Evolutionary conservation across 2,113 vertebrate genomes (phyloP).

Genomic region (Tragelaphus imberbis): DNA sequence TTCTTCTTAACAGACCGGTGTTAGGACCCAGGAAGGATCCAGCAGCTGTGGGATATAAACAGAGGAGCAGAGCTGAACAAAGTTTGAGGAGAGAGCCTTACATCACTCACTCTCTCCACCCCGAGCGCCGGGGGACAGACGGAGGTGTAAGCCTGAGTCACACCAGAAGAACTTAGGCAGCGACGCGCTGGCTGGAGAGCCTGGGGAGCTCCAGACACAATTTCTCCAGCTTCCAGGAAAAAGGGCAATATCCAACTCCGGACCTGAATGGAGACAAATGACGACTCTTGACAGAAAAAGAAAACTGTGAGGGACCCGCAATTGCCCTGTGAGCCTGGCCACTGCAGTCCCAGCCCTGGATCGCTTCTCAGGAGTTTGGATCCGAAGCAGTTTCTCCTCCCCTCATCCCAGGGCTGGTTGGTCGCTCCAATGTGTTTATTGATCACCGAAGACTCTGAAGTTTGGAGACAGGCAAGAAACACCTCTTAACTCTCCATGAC

Average conservation of each 20-base stretch:
- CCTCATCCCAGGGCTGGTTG: neutral
- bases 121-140: conserved; percentile 1
- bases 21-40: conserved; percentile 78
- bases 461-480: neutral
- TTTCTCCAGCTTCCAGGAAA: neutral
- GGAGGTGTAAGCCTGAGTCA: conserved; percentile 54
- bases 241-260: neutral
- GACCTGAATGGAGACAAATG: neutral
- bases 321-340: neutral
- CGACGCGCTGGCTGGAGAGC: neutral
- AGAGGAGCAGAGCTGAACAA: conserved; percentile 71
- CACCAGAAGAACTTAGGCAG: neutral
- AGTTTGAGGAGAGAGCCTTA: conserved; percentile 79
- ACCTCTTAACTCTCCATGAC: neutral
- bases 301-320: neutral
- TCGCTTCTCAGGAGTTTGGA: neutral
- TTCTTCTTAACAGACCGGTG: conserved; percentile 61
- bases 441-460: conserved; percentile 3
- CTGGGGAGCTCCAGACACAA: rapidly evolving
- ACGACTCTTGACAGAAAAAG: neutral
- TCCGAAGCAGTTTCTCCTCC: rapidly evolving
- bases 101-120: conserved; percentile 86
- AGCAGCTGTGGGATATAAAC: conserved; percentile 73
- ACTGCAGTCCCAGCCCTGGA: neutral
- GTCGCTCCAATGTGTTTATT: neutral